phyloP scores from a whole-genome alignment of 2,888 invertebrate genomes.

The Aphidoletes aphidimyza region DNA sequence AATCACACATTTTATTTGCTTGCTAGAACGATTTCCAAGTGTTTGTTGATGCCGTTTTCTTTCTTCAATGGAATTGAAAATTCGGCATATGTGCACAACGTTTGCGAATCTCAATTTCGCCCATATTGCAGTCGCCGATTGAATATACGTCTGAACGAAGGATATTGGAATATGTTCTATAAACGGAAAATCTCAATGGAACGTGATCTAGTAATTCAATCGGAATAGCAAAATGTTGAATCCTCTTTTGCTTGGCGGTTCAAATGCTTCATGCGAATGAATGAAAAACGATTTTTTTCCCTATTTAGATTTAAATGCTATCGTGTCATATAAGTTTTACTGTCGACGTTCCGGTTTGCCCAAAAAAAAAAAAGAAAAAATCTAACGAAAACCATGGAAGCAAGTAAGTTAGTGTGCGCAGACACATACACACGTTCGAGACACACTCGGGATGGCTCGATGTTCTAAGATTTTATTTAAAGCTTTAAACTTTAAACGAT shows the following conservation, averaged over 20 bases:
- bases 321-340: conserved; percentile 49
- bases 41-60: conserved; percentile 18
- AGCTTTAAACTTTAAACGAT: conserved; percentile 22
- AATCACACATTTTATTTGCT: conserved; percentile 18
- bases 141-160: neutral
- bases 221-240: neutral
- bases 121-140: neutral
- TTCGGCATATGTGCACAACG: conserved; percentile 11
- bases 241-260: no score
- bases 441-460: neutral
- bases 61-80: conserved; percentile 1
- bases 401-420: neutral
- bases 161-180: neutral
- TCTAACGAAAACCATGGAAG: neutral
- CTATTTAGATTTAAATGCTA: conserved; percentile 47
- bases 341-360: neutral
- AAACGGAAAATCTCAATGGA: conserved; percentile 40
- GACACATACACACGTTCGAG: neutral
- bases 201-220: conserved; percentile 49
- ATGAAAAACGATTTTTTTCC: conserved; percentile 15
- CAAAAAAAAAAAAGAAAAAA: no score
- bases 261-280: no score
- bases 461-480: conserved; percentile 18
- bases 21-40: neutral
- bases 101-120: neutral